These are phyloP conservation scores for Bombus waltoni DNA, from an alignment of 1,140 invertebrate genomes.

Conservation along the genomic window DNA sequence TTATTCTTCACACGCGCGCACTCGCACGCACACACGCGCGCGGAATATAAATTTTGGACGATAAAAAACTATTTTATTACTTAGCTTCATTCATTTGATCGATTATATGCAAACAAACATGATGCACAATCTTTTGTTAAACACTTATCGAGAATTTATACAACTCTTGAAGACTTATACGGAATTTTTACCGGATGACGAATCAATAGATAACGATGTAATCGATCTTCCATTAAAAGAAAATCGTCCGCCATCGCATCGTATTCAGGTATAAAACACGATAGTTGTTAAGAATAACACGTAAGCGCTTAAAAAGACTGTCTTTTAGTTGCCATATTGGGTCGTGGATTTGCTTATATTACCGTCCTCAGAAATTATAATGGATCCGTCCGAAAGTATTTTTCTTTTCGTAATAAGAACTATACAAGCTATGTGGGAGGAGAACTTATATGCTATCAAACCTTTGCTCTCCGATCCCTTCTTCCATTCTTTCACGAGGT, in stretches of 20 bases:
- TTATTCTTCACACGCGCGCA: slow-evolving; percentile 44
- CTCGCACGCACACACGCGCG: no score
- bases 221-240: slow-evolving; percentile 49
- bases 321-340: slow-evolving; percentile 83
- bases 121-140: slow-evolving; percentile 86
- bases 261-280: slow-evolving; percentile 52
- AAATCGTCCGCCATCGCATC: slow-evolving; percentile 11
- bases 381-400: slow-evolving; percentile 84
- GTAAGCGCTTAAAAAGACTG: background rate
- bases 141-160: slow-evolving; percentile 86
- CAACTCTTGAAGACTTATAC: slow-evolving; percentile 85
- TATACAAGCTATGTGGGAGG: slow-evolving; percentile 85
- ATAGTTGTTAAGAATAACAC: background rate
- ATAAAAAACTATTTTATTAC: slow-evolving; percentile 59
- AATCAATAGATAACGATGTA: slow-evolving; percentile 67
- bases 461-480: slow-evolving; percentile 84
- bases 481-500: slow-evolving; percentile 83
- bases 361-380: slow-evolving; percentile 77
- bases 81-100: slow-evolving; percentile 88
- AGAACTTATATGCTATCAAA: slow-evolving; percentile 83
- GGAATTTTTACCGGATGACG: slow-evolving; percentile 83
- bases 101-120: slow-evolving; percentile 90
- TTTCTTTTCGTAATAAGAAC: slow-evolving; percentile 82
- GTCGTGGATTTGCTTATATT: slow-evolving; percentile 83
- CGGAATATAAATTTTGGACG: slow-evolving; percentile 53